phyloP scores from a whole-genome alignment of 2,113 vertebrate species.

The Melierax canorus region DNA sequence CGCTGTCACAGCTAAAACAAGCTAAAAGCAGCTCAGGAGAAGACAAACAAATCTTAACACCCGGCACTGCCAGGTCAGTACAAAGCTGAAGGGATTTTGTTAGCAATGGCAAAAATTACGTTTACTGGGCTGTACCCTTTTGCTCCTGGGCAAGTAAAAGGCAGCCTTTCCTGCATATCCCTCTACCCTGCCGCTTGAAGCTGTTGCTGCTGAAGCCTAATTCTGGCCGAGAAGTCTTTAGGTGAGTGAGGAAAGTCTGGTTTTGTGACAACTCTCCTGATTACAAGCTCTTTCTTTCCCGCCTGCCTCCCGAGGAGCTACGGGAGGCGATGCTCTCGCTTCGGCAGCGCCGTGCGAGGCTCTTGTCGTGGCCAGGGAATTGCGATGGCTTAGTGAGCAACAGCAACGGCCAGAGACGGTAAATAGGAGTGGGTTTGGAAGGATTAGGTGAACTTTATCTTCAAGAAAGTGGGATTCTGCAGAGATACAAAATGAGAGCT shows the following conservation, averaged over 20 bases:
- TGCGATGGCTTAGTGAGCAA: neutral
- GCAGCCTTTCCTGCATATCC: no score
- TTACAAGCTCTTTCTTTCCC: neutral
- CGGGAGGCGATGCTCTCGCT: neutral
- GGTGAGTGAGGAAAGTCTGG: no score
- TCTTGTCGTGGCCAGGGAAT: neutral
- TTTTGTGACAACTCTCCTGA: neutral
- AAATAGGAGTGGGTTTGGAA: neutral
- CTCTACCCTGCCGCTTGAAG: neutral
- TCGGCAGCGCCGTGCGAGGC: neutral
- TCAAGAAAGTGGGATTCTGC: neutral
- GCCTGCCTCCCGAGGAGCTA: neutral
- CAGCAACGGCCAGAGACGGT: neutral
- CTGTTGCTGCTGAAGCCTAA: neutral
- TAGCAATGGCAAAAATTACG: fast-evolving
- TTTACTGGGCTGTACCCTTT: neutral
- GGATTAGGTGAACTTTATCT: neutral
- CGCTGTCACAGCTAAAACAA: neutral
- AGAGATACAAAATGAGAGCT: neutral
- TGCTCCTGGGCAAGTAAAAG: neutral
- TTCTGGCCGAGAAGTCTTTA: neutral
- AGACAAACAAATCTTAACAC: neutral
- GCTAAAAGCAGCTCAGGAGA: neutral
- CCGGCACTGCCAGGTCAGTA: neutral
- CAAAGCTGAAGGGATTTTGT: neutral